Percentiles rank a stretch among this genome's conserved stretches.
These are phyloP conservation scores for Pica pica DNA, from an alignment of 2,113 vertebrate species.

Conservation along the genomic window DNA sequence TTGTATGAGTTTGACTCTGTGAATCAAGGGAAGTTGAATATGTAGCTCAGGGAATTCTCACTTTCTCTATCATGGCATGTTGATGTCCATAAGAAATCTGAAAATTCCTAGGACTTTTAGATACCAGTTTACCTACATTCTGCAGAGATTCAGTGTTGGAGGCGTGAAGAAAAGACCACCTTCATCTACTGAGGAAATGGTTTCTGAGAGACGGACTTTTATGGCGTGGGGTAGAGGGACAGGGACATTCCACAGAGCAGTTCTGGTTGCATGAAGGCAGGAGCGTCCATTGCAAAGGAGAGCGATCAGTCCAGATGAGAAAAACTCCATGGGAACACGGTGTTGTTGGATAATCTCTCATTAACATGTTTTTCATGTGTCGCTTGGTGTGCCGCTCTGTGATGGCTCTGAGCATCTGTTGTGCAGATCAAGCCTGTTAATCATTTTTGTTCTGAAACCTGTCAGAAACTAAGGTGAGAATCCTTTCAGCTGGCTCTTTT, in stretches of 20 bases:
- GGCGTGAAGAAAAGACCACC: not conserved
- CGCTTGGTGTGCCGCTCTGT: not conserved
- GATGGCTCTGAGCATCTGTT: constrained; percentile 8
- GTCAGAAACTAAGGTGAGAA: constrained; percentile 10
- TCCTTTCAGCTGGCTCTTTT: not conserved
- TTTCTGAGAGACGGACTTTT: not conserved
- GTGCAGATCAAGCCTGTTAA: constrained; percentile 6
- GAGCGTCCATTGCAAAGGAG: not conserved
- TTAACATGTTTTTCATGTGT: not conserved
- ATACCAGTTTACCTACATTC: not conserved
- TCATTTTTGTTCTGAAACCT: constrained; percentile 6
- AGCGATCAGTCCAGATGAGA: not conserved
- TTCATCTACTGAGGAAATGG: not conserved
- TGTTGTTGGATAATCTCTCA: not conserved
- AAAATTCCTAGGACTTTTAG: not conserved
- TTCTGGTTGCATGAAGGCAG: not conserved
- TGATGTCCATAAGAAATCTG: not conserved
- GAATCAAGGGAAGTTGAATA: not conserved
- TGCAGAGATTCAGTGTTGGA: not conserved
- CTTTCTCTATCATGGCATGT: not conserved
- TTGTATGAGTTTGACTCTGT: not conserved
- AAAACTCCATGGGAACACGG: not conserved
- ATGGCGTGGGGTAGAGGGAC: not conserved
- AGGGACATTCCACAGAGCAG: not conserved
- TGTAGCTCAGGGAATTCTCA: not conserved